These are phyloP conservation scores for Calephelis nemesis DNA, from an alignment of 1,140 invertebrate genomes.

Conservation along the genomic window DNA sequence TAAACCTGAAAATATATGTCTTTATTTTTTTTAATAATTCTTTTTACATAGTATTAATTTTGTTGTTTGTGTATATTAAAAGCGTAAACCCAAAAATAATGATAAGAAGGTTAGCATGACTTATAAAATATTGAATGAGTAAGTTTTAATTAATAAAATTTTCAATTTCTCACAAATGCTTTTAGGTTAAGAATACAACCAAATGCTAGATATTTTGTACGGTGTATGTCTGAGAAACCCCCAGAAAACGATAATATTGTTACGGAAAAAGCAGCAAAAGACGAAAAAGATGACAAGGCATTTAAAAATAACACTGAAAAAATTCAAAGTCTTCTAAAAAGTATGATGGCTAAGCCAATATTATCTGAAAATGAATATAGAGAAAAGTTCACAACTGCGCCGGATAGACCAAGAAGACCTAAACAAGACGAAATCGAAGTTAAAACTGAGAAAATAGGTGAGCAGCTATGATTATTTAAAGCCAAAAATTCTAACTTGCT, in stretches of 20 bases:
- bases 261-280: slow-evolving; percentile 39
- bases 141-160: too few species aligned
- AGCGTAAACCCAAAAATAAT: neutral
- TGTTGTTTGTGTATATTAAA: too few species aligned
- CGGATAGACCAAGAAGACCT: slow-evolving; percentile 45
- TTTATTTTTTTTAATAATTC: too few species aligned
- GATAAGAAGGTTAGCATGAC: neutral
- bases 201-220: slow-evolving; percentile 49
- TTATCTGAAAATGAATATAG: slow-evolving; percentile 58
- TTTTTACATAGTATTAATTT: too few species aligned
- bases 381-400: slow-evolving; percentile 60
- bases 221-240: slow-evolving; percentile 61
- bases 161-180: slow-evolving; percentile 3
- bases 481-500: too few species aligned
- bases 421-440: slow-evolving; percentile 56
- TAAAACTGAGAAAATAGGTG: slow-evolving; percentile 65
- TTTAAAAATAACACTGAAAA: slow-evolving; percentile 56
- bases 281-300: slow-evolving; percentile 34
- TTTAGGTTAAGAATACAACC: slow-evolving; percentile 56
- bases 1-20: too few species aligned
- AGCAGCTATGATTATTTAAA: neutral
- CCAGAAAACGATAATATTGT: slow-evolving; percentile 50
- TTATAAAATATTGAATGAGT: neutral
- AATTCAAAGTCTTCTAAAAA: slow-evolving; percentile 67
- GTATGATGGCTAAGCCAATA: slow-evolving; percentile 66